Percentiles rank a stretch among this genome's conserved stretches.
phyloP scores from a whole-genome alignment of 2,888 invertebrate species.

The Phortica okadai region DNA sequence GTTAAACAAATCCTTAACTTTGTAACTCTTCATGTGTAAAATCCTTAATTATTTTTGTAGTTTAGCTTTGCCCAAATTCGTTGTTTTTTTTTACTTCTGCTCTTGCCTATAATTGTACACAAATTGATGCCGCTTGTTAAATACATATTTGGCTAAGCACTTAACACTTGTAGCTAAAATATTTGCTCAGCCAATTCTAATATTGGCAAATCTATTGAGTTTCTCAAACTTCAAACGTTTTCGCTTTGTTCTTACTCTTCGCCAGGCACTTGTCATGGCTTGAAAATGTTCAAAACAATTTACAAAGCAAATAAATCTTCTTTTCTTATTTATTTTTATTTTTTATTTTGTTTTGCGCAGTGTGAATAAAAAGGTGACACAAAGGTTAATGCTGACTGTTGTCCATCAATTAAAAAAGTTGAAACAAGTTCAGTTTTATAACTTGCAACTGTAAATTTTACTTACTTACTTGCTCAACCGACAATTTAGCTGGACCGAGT shows the following conservation, averaged over 20 bases:
- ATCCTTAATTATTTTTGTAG: too few relatives aligned
- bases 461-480: too few relatives aligned
- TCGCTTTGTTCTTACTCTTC: too few relatives aligned
- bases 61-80: too few relatives aligned
- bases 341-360: conserved; percentile 14
- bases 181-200: conserved; percentile 16
- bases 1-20: too few relatives aligned
- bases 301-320: conserved; percentile 4
- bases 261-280: conserved; percentile 11
- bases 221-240: too few relatives aligned
- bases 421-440: conserved; percentile 8
- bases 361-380: conserved; percentile 13
- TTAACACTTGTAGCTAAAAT: conserved; percentile 31
- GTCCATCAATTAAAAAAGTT: neutral
- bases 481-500: too few relatives aligned
- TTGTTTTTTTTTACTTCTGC: neutral
- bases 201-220: neutral
- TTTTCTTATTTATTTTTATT: neutral
- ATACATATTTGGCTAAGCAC: conserved; percentile 35
- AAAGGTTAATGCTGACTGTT: conserved; percentile 24
- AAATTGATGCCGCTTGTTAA: too few relatives aligned
- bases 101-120: too few relatives aligned
- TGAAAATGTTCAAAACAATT: conserved; percentile 21
- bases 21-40: too few relatives aligned
- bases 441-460: too few relatives aligned